phyloP scores from a whole-genome alignment of 2,888 invertebrate genomes.

The Acholoe squamosa region DNA sequence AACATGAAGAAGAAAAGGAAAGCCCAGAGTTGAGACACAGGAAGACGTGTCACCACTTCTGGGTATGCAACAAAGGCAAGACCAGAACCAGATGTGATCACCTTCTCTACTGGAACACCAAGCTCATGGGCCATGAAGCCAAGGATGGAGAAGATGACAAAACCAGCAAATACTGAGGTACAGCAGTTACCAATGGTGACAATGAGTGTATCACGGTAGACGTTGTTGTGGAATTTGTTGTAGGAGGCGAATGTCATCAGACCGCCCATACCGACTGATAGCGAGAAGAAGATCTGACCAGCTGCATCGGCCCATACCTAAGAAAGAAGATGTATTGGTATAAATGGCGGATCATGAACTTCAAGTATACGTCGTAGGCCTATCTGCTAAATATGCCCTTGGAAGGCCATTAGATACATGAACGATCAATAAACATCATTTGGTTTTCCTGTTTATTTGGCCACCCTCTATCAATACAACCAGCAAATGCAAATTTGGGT shows the following conservation, averaged over 20 bases:
- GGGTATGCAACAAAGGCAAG: constrained; percentile 81
- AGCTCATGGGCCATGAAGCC: constrained; percentile 75
- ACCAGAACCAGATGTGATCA: constrained; percentile 74
- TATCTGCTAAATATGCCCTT: too few species aligned
- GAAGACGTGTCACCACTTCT: constrained; percentile 78
- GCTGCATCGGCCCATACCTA: constrained; percentile 91
- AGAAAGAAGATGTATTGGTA: too few species aligned
- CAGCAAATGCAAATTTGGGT: too few species aligned
- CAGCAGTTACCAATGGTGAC: constrained; percentile 85
- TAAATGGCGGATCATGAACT: too few species aligned
- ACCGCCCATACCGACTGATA: constrained; percentile 91
- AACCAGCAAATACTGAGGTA: constrained; percentile 86
- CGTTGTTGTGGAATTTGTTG: constrained; percentile 87
- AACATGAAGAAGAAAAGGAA: constrained; percentile 81
- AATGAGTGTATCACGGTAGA: constrained; percentile 87
- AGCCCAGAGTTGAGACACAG: constrained; percentile 78
- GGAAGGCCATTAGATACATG: too few species aligned
- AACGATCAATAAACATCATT: too few species aligned
- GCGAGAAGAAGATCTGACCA: constrained; percentile 92
- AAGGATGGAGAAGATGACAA: constrained; percentile 90
- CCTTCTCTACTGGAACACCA: constrained; percentile 71
- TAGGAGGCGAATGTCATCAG: constrained; percentile 89
- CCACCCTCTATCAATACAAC: too few species aligned
- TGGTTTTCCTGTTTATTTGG: too few species aligned
- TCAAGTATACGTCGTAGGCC: too few species aligned